Evolutionary conservation across 64 coral and sea anemone genomes (phyloP).

Genomic region (Porites lutea): DNA sequence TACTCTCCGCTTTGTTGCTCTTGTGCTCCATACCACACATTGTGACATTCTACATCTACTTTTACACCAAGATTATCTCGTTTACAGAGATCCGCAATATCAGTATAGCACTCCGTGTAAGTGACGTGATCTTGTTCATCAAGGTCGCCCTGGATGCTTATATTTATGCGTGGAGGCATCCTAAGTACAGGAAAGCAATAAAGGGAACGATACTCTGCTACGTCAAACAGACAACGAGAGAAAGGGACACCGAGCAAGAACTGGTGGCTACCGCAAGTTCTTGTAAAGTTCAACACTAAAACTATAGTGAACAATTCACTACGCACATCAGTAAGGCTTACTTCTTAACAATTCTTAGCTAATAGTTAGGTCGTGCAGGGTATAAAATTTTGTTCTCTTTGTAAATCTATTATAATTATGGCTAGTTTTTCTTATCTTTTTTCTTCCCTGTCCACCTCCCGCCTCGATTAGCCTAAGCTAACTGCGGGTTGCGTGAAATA

Average conservation of each 20-base stretch:
- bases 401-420: too few species aligned
- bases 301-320: too few species aligned
- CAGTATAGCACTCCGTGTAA: slow-evolving; percentile 64
- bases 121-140: slow-evolving; percentile 46
- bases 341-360: too few species aligned
- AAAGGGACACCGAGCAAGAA: slow-evolving; percentile 26
- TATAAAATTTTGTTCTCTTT: too few species aligned
- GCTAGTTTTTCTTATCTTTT: too few species aligned
- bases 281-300: background rate
- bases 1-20: slow-evolving; percentile 35
- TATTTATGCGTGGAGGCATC: slow-evolving; percentile 62
- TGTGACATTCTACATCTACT: slow-evolving; percentile 48
- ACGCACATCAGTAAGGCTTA: too few species aligned
- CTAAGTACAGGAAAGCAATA: slow-evolving; percentile 66
- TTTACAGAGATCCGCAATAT: slow-evolving; percentile 4
- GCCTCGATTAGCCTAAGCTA: too few species aligned
- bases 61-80: background rate
- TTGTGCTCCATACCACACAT: slow-evolving; percentile 53
- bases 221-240: background rate
- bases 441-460: too few species aligned
- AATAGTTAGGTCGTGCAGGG: too few species aligned
- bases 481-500: too few species aligned
- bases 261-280: background rate
- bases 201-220: slow-evolving; percentile 14
- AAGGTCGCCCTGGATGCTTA: slow-evolving; percentile 65